phyloP scores from a whole-genome alignment of 2,113 vertebrate species.

The Marcusenius ussheri region DNA sequence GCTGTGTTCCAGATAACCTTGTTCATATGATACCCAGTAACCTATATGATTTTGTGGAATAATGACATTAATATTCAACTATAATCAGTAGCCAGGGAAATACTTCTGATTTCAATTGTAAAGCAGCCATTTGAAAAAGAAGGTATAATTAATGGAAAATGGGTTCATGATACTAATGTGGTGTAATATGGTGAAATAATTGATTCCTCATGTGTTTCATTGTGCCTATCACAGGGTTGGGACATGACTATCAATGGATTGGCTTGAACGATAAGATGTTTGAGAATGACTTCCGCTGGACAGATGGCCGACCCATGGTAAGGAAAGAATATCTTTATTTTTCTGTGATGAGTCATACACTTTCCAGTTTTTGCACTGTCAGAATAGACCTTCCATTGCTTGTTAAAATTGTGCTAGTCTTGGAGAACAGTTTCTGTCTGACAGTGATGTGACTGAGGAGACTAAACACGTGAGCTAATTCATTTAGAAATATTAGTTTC shows the following conservation, averaged over 20 bases:
- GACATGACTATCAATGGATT: slow-evolving; percentile 95
- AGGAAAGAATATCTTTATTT: slow-evolving; percentile 37
- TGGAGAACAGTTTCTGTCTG: not conserved
- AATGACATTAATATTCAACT: not conserved
- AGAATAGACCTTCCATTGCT: not conserved
- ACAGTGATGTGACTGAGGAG: not conserved
- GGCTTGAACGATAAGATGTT: slow-evolving; percentile 97
- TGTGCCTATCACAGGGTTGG: slow-evolving; percentile 65
- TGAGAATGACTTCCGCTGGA: slow-evolving; percentile 93
- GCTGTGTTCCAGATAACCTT: not conserved
- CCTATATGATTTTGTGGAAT: not conserved
- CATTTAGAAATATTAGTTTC: not conserved
- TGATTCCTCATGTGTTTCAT: slow-evolving; percentile 31
- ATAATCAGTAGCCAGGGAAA: not conserved
- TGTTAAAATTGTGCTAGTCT: not conserved
- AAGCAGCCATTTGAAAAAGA: slow-evolving; percentile 31
- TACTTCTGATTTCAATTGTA: not conserved
- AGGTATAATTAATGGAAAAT: slow-evolving; percentile 38
- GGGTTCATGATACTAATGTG: slow-evolving; percentile 25
- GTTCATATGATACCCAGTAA: not conserved
- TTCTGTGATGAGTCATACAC: not conserved
- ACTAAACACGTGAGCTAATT: not conserved
- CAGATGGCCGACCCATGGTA: slow-evolving; percentile 80
- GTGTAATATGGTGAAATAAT: slow-evolving; percentile 36
- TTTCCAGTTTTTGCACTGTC: not conserved